phyloP scores from a whole-genome alignment of 2,113 vertebrate genomes.

The Regulus satrapa region DNA sequence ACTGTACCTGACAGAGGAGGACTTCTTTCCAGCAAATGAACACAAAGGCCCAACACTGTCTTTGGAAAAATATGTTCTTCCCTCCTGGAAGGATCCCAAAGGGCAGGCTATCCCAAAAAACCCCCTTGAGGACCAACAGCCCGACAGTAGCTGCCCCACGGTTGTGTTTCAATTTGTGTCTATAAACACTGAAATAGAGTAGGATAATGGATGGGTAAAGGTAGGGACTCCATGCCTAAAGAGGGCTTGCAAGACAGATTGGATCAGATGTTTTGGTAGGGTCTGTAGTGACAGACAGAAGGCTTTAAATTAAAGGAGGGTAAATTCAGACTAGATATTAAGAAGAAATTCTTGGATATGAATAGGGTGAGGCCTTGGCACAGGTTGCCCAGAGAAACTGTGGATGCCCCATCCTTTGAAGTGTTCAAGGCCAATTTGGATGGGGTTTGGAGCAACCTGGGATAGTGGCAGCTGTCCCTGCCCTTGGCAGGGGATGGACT shows the following conservation, averaged over 20 bases:
- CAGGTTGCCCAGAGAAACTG: not conserved
- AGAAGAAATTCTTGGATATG: not conserved
- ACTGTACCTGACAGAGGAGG: not conserved
- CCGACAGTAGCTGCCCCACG: not conserved
- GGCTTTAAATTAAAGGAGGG: not conserved
- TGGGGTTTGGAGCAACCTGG: not conserved
- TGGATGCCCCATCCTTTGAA: not conserved
- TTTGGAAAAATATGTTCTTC: not conserved
- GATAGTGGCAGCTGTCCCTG: not conserved
- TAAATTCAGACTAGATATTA: not conserved
- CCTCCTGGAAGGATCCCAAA: not conserved
- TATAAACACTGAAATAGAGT: not conserved
- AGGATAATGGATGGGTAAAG: not conserved
- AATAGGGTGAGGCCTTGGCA: not conserved
- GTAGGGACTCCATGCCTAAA: not conserved
- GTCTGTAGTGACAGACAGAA: not conserved
- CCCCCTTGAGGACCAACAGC: not conserved
- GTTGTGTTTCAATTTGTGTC: not conserved
- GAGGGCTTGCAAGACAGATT: not conserved
- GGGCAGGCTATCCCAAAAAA: not conserved
- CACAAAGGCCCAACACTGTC: not conserved
- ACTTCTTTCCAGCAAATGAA: constrained; percentile 16
- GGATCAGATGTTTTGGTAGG: not conserved
- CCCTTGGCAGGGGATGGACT: not conserved
- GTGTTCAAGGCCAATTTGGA: not conserved